A percentile compares a stretch with the other conserved stretches of the same genome.
These are phyloP conservation scores for Misgurnus anguillicaudatus DNA, from an alignment of 2,113 vertebrate genomes.

Conservation along the genomic window DNA sequence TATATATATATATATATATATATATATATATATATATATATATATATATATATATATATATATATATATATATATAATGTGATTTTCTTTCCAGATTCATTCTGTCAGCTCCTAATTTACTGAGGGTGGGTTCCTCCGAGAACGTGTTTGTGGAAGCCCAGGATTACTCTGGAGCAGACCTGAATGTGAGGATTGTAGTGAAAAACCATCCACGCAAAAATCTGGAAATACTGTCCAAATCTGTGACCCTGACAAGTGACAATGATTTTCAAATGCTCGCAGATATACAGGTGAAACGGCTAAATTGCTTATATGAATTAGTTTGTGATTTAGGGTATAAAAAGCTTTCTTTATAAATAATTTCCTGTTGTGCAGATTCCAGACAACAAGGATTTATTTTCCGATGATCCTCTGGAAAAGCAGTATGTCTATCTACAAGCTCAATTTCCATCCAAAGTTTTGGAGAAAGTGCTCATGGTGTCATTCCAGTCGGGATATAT, in stretches of 20 bases:
- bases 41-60: neutral
- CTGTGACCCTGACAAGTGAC: constrained; percentile 43
- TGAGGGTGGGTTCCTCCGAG: constrained; percentile 69
- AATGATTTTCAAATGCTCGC: constrained; percentile 58
- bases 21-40: neutral
- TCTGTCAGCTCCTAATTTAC: constrained; percentile 71
- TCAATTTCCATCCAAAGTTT: neutral
- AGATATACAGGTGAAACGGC: constrained; percentile 44
- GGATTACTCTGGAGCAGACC: constrained; percentile 48
- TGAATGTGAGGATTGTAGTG: constrained; percentile 51
- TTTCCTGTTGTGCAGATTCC: constrained; percentile 39
- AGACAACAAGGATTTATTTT: constrained; percentile 16
- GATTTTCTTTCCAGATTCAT: constrained; percentile 55
- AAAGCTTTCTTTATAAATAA: neutral
- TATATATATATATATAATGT: neutral
- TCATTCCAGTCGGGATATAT: constrained; percentile 58
- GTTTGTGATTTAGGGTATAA: neutral
- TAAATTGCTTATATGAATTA: neutral
- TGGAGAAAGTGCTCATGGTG: constrained; percentile 53
- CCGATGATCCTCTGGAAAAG: constrained; percentile 31
- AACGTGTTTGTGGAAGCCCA: constrained; percentile 75
- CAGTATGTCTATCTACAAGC: constrained; percentile 51
- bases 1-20: neutral
- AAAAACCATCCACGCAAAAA: constrained; percentile 64
- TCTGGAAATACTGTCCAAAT: neutral